A percentile compares a stretch with the other conserved stretches of the same genome.
phyloP scores from a whole-genome alignment of 2,113 vertebrate species.

The Indri indri region DNA sequence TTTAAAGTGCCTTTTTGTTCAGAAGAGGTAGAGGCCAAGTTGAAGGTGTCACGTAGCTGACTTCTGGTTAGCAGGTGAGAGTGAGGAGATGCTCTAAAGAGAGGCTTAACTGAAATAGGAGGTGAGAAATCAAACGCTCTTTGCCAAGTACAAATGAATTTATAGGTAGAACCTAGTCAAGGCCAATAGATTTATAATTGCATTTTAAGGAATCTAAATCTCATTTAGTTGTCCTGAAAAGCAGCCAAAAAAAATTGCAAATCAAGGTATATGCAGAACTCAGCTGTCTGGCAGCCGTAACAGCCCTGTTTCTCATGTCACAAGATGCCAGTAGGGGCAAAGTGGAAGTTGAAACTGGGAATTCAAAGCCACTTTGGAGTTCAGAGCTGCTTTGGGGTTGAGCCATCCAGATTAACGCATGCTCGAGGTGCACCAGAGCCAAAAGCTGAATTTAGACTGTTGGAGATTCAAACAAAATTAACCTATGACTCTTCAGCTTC shows the following conservation, averaged over 20 bases:
- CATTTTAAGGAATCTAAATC: conserved; percentile 43
- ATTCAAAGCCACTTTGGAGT: background rate
- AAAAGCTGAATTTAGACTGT: background rate
- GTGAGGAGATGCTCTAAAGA: background rate
- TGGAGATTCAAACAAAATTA: background rate
- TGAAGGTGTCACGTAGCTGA: conserved; percentile 9
- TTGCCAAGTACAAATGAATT: conserved; percentile 53
- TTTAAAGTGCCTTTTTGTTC: conserved; percentile 37
- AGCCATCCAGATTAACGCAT: background rate
- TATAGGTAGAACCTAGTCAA: background rate
- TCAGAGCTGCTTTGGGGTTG: background rate
- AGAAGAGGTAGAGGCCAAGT: background rate
- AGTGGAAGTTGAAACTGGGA: background rate
- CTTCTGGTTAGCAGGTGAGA: conserved; percentile 22
- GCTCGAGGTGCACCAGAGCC: background rate
- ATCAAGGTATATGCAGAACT: background rate
- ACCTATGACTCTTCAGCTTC: background rate
- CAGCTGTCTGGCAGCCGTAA: background rate
- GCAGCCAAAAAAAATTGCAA: background rate
- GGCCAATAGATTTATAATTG: background rate
- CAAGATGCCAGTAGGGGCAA: background rate
- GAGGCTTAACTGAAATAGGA: background rate
- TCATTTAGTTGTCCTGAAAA: background rate
- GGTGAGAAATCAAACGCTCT: conserved; percentile 44
- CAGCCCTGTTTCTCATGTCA: background rate